Conservation (phyloP, 2,888 invertebrate species). For the Beris morrisii region DNA sequence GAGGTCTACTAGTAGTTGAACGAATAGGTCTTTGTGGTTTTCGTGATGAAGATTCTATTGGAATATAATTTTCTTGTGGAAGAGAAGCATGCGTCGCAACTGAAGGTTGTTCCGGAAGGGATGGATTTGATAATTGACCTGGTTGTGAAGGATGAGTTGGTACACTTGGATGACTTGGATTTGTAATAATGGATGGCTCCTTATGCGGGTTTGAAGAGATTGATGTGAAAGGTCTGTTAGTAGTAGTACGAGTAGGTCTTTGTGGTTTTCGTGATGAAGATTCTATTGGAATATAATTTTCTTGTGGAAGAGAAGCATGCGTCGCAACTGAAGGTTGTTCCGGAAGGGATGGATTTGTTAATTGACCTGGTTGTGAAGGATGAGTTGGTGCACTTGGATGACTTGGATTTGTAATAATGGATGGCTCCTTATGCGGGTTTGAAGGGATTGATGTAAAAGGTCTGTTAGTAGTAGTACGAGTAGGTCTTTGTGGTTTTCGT, state of each 20-base stretch:
- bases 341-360: neutral
- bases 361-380: neutral
- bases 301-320: no score
- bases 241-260: neutral
- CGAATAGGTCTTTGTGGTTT: no score
- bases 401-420: neutral
- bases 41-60: constrained; percentile 1
- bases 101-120: neutral
- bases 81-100: no score
- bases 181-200: constrained; percentile 2
- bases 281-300: neutral
- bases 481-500: no score
- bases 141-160: neutral
- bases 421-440: neutral
- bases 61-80: neutral
- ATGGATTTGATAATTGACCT: neutral
- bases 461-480: neutral
- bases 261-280: neutral
- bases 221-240: neutral
- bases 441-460: no score
- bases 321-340: constrained; percentile 1
- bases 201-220: constrained; percentile 2
- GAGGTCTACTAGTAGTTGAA: neutral
- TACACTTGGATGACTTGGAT: constrained; percentile 4
- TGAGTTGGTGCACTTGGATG: neutral